Evolutionary conservation across 2,113 vertebrate genomes (phyloP).

Genomic region (Vulpes ferrilata): DNA sequence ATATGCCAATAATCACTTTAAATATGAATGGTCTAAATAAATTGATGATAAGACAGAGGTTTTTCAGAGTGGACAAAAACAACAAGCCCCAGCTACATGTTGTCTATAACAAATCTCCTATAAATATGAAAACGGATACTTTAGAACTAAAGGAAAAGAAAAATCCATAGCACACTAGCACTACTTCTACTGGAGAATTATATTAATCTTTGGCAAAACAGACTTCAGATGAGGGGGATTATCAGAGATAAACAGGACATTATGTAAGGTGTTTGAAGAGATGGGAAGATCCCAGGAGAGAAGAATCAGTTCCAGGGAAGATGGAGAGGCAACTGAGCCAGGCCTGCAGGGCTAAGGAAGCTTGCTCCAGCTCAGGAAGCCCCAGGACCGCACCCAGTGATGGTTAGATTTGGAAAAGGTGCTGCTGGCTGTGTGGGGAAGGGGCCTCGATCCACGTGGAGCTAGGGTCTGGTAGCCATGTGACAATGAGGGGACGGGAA

Average conservation of each 20-base stretch:
- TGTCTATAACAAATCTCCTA: neutral
- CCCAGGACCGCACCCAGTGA: neutral
- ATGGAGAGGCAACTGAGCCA: no score
- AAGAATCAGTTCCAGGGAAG: neutral
- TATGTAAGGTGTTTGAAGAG: neutral
- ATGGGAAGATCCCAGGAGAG: neutral
- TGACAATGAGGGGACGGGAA: accelerated
- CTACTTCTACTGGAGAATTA: neutral
- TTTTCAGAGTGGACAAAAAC: neutral
- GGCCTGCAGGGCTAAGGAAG: neutral
- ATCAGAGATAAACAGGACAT: neutral
- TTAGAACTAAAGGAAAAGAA: neutral
- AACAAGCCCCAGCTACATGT: neutral
- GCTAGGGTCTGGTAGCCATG: neutral
- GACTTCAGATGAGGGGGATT: neutral
- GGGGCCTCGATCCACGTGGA: accelerated
- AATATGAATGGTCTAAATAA: neutral
- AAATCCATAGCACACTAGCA: no score
- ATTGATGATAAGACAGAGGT: neutral
- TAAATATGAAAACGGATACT: neutral
- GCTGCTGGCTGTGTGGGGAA: neutral
- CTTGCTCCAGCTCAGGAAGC: no score
- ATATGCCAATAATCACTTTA: neutral
- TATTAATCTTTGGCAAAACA: neutral
- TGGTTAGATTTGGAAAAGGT: accelerated